Evolutionary conservation across 2,888 invertebrate genomes (phyloP).

Genomic region (Coecobrya sp.): DNA sequence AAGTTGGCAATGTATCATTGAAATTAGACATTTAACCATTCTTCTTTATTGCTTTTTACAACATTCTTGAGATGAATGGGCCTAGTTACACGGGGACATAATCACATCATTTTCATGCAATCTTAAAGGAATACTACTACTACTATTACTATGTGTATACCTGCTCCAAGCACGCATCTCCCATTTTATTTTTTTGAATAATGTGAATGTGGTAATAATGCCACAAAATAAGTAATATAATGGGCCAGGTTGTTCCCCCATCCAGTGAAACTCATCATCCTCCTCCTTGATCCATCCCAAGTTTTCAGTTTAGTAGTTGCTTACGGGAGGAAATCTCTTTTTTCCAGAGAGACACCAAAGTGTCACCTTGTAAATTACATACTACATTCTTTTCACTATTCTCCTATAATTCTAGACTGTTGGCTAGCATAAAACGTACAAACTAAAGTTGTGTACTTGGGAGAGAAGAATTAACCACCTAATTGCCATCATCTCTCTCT

Average conservation of each 20-base stretch:
- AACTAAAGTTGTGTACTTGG: background rate
- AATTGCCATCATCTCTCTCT: constrained; percentile 74
- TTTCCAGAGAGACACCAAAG: constrained; percentile 73
- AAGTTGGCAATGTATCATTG: constrained; percentile 77
- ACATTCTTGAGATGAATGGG: constrained; percentile 66
- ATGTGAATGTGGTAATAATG: constrained; percentile 73
- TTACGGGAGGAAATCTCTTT: constrained; percentile 56
- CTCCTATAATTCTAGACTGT: background rate
- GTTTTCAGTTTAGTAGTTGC: constrained; percentile 36
- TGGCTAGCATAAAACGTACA: constrained; percentile 10
- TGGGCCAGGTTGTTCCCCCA: constrained; percentile 68
- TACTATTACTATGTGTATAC: background rate
- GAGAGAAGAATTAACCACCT: constrained; percentile 74
- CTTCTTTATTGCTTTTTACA: constrained; percentile 71
- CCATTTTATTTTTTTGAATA: constrained; percentile 39
- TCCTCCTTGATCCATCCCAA: constrained; percentile 18
- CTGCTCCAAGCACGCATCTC: background rate
- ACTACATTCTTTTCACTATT: constrained; percentile 66
- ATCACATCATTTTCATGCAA: constrained; percentile 52
- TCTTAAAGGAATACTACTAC: background rate
- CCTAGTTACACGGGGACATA: constrained; percentile 56
- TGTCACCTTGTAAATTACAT: constrained; percentile 79
- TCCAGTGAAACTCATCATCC: constrained; percentile 20
- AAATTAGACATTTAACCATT: constrained; percentile 76
- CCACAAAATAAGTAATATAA: constrained; percentile 66